A percentile compares a stretch with the other conserved stretches of the same genome.
Conservation (phyloP, 2,888 invertebrate species). For the Thymelicus acteon region DNA sequence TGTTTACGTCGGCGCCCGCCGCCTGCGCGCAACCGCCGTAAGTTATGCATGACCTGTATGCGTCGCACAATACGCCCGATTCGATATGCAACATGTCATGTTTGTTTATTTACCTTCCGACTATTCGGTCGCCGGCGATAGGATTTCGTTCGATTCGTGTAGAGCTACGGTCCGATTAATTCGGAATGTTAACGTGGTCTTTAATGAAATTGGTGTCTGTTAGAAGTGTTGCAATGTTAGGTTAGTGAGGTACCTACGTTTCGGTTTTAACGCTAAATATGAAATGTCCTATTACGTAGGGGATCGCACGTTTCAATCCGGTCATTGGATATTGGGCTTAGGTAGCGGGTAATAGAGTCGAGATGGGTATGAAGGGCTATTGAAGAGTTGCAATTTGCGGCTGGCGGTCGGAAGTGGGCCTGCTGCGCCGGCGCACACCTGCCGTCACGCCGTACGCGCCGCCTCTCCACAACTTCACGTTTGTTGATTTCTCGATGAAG, state of each 20-base stretch:
- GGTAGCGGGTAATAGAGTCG: slow-evolving; percentile 38
- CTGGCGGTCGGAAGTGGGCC: slow-evolving; percentile 63
- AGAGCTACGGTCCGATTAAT: slow-evolving; percentile 34
- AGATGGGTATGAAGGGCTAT: slow-evolving; percentile 38
- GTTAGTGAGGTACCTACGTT: slow-evolving; percentile 27
- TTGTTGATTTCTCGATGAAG: slow-evolving; percentile 21
- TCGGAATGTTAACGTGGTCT: slow-evolving; percentile 25
- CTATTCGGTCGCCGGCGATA: slow-evolving; percentile 20
- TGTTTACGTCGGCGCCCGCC: slow-evolving; percentile 61
- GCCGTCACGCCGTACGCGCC: slow-evolving; percentile 59
- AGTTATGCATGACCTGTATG: slow-evolving; percentile 76
- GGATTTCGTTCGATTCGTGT: slow-evolving; percentile 7
- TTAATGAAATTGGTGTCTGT: slow-evolving; percentile 37
- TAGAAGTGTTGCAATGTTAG: slow-evolving; percentile 39
- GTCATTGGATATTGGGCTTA: slow-evolving; percentile 2
- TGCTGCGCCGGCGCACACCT: slow-evolving; percentile 60
- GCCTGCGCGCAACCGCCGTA: slow-evolving; percentile 65
- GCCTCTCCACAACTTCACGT: slow-evolving; percentile 20
- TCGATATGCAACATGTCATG: slow-evolving; percentile 62
- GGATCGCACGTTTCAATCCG: neutral
- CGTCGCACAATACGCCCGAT: slow-evolving; percentile 67
- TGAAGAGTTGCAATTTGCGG: slow-evolving; percentile 54
- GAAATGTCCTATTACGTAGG: slow-evolving; percentile 22
- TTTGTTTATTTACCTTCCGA: slow-evolving; percentile 48
- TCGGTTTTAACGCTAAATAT: slow-evolving; percentile 59